Conservation (phyloP, 2,113 vertebrate species). For the Cariama cristata region DNA sequence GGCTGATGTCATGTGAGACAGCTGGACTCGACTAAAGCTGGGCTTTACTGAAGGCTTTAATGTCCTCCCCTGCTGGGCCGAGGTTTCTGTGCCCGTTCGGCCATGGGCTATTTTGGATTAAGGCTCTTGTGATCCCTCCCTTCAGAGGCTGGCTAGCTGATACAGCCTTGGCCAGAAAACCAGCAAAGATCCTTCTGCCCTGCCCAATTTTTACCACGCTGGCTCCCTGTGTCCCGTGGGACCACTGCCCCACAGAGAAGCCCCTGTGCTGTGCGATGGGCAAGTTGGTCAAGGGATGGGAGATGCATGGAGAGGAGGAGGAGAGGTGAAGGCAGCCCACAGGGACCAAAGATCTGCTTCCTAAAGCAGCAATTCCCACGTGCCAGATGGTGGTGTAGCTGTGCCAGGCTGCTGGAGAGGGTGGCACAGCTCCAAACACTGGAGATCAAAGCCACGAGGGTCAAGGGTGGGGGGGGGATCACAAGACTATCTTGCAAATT, state of each 20-base stretch:
- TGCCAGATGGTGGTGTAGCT: rapidly evolving
- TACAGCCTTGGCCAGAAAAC: not conserved
- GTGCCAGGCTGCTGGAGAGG: not conserved
- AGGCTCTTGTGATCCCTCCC: not conserved
- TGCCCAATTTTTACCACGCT: rapidly evolving
- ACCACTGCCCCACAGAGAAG: not conserved
- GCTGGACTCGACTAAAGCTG: not conserved
- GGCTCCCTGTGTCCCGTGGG: rapidly evolving
- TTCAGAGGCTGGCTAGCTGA: not conserved
- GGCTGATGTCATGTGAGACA: not conserved
- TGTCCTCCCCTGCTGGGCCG: rapidly evolving
- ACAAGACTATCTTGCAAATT: not conserved
- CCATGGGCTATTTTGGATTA: too few species aligned
- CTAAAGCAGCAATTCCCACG: not conserved
- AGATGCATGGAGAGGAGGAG: rapidly evolving
- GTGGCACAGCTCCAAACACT: not conserved
- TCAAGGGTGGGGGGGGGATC: rapidly evolving
- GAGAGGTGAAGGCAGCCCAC: not conserved
- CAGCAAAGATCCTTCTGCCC: not conserved
- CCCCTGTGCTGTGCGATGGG: not conserved
- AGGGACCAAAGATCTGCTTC: not conserved
- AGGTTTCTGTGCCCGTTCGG: rapidly evolving
- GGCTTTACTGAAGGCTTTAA: not conserved
- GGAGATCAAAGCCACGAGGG: too few species aligned
- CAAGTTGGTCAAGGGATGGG: not conserved